Evolutionary conservation across 2,888 invertebrate species (phyloP), one percentile per base, ranked within the genome.

Genomic region (Papilio gigon): DNA sequence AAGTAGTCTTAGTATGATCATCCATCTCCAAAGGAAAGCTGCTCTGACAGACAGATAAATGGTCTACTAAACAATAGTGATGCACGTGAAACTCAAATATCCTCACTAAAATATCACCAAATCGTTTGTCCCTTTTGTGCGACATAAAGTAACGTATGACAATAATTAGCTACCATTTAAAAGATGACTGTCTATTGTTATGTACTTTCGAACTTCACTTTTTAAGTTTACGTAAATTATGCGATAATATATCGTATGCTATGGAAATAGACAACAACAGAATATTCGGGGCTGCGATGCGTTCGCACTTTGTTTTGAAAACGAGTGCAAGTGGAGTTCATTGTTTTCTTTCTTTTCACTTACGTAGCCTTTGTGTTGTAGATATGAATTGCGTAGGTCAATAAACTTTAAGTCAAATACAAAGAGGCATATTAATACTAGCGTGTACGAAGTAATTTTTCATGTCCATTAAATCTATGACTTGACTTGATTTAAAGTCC

Each of bases 151-250:
- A 76, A 78, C 75, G 70, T 78, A 80, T 77, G 75, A 33, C 68
- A 72, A 78, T 78, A 76, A 83, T 83, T 82, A 81, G 76, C 67
- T 71, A 74, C 76, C 77, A 75, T 81, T 76, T 78, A 77, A 75
- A 68, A 76, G 76, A 78, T 76, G 77, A 77, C 27, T 20, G 33
- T 77, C 73, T 71, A 75, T 78, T 78, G 78, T 77, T 72, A 71
- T 73, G 62, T 71, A 73, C 75, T 76, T 80, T 81, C 78, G 73
- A 71, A 70, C 67, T 74, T 76, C 35, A 47, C 12, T 50, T 64
- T 25, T 58, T 64, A 68, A 68, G 64, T 68, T 59, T 25, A 20
- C 30, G 22, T 58, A 50, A 27, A 27, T 22, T 53, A n/a, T 56
- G 64, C 68, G 65, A 69, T 35, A 69, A 53, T 65, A 66, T 65